phyloP scores from a whole-genome alignment of 2,888 invertebrate genomes.

The Poecilus cupreus region DNA sequence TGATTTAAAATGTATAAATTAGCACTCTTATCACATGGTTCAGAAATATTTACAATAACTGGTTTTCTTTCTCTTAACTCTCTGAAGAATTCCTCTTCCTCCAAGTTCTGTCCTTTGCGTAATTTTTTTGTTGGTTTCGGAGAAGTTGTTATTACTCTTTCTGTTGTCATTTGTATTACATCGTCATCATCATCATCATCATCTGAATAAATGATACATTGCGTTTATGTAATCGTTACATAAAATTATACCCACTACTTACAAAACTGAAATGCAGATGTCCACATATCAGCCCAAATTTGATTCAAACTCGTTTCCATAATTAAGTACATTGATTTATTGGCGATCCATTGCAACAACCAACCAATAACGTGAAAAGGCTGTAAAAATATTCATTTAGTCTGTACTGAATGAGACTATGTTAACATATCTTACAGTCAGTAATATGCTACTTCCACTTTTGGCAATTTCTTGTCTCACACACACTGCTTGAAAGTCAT shows the following conservation, averaged over 20 bases:
- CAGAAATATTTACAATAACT: conserved; percentile 69
- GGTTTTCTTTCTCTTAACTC: conserved; percentile 67
- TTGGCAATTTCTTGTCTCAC: conserved; percentile 70
- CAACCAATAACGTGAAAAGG: conserved; percentile 70
- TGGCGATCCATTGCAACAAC: conserved; percentile 72
- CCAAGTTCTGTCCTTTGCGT: conserved; percentile 68
- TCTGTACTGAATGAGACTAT: too few relatives aligned
- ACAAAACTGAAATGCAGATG: conserved; percentile 59
- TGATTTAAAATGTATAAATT: conserved; percentile 82
- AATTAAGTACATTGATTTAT: conserved; percentile 70
- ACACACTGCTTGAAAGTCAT: conserved; percentile 91
- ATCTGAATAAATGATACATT: conserved; percentile 31
- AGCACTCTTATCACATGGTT: conserved; percentile 84
- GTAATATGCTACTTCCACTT: conserved; percentile 69
- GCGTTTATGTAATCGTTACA: background rate
- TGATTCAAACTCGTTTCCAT: conserved; percentile 67
- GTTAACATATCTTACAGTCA: conserved; percentile 71
- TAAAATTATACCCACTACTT: background rate
- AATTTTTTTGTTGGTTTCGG: conserved; percentile 67
- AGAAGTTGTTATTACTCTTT: conserved; percentile 63
- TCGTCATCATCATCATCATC: conserved; percentile 68
- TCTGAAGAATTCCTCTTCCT: conserved; percentile 70
- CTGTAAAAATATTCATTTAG: conserved; percentile 66
- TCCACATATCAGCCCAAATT: conserved; percentile 64
- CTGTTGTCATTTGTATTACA: conserved; percentile 60